A percentile compares a stretch with the other conserved stretches of the same genome.
Conservation (phyloP, 2,113 vertebrate species). For the Eulacestoma nigropectus region DNA sequence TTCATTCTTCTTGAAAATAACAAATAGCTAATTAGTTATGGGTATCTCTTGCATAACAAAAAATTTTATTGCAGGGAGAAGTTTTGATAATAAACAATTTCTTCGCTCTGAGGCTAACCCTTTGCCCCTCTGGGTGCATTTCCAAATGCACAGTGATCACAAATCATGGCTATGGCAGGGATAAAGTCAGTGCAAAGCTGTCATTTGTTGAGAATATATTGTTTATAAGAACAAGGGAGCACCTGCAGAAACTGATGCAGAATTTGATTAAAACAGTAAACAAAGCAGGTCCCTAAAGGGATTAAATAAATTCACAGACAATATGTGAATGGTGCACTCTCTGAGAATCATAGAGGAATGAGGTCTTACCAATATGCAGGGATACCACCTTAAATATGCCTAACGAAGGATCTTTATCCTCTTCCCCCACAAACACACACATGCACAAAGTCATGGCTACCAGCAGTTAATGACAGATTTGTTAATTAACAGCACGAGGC, state of each 20-base stretch:
- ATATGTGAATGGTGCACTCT: not conserved
- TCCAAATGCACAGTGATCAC: not conserved
- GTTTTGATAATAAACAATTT: not conserved
- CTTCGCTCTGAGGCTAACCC: not conserved
- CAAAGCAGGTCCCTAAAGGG: not conserved
- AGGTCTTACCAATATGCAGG: constrained; percentile 16
- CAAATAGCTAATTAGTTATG: constrained; percentile 37
- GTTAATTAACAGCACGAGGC: constrained; percentile 76
- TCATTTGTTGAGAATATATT: not conserved
- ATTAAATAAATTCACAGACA: not conserved
- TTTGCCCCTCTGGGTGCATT: not conserved
- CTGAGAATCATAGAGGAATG: not conserved
- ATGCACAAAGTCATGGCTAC: constrained; percentile 50
- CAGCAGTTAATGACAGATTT: constrained; percentile 74
- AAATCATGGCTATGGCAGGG: not conserved
- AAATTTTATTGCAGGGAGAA: not conserved
- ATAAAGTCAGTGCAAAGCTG: not conserved
- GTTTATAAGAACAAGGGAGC: not conserved
- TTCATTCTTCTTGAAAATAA: constrained; percentile 33
- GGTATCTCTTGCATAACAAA: not conserved
- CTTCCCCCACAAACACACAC: not conserved
- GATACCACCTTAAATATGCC: constrained; percentile 41
- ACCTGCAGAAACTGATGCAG: not conserved
- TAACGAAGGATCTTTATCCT: constrained; percentile 19
- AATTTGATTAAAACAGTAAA: not conserved